Evolutionary conservation across 1,140 invertebrate genomes (phyloP), one percentile per base, ranked within the genome.

Genomic region (Myzus persicae): DNA sequence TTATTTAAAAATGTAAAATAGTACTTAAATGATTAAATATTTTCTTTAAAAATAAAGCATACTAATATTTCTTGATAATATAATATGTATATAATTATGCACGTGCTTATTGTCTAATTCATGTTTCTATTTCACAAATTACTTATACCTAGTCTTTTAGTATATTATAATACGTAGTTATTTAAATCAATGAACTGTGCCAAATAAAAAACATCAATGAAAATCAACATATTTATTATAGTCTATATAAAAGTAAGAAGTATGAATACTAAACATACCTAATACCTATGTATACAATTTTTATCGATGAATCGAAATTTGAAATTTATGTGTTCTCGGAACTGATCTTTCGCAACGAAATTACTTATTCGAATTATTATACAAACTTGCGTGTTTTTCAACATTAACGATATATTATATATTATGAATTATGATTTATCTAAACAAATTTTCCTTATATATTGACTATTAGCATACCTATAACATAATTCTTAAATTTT

Each of bases 121-220:
- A 31, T 3, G 26, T 9, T 9, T 31, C 26, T 59, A 59, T 46
- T 46, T 46, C 26, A 59, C 54, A 31, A 59, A 59, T 31, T 31
- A 59, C 9, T 59, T 59, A n/a, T n/a, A n/a, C 31, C 9, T 31
- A 59, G 31, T 14, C 2, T 1, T 54, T 54, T 54, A 31, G 54
- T 59, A 14, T 54, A 59, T 11, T 31, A 67, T n/a, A 31, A 67
- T 67, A 11, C 26, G 11, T 67, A 67, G 31, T 31, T 67, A 31
- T 67, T 67, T 67, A 31, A 67, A 67, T 67, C 31, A 67, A 67
- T 67, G 31, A 1, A 76, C 59, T 31, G 14, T 76, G 31, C 59
- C n/a, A 76, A n/a, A 76, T 76, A 76, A 67, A 76, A 76, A n/a
- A 76, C 18, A 76, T n/a, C 59, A 76, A 76, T 76, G 59, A 76